Base-by-base conservation (phyloP, 2,797 vertebrate genomes). In the Urophycis tenuis region DNA sequence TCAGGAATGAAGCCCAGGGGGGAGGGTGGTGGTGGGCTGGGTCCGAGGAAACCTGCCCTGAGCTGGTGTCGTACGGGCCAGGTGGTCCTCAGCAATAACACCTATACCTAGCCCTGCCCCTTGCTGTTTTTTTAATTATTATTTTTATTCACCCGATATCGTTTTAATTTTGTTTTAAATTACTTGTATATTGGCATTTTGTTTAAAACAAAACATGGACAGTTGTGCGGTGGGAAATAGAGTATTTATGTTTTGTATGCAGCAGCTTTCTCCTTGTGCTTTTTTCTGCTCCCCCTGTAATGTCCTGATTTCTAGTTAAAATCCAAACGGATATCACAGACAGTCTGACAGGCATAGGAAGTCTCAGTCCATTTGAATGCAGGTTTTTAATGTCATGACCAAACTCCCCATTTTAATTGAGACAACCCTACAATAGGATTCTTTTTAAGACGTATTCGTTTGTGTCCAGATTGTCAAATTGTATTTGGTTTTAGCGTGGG, bases 61-160 rank as follows among this genome's bases (percentile, higher is more conserved):
- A 78, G 81, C 84, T 84, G 84, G 83, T 79, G 82, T 79, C 79
- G 80, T 76, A 77, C 78, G 82, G 85, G 85, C 87, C 89, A 85
- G 87, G 87, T 88, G 88, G 81, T 86, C 80, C 86, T 81, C 86
- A 93, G 92, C 93, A 94, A 94, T 94, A 94, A 93, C 91, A 80
- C 79, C 82, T 33, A 32, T 17, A 75, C 29, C 75, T 71, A 70
- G 75, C 74, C 82, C 74, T n/a, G 85, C 72, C 74, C 74, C 78
- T 80, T 73, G 73, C 71, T 64, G 71, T 45, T 73, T 85, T 88
- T 81, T 87, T 73, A 39, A 75, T 80, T 76, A 33, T 81, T 76
- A 78, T 73, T 49, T 77, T 80, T 76, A 33, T 81, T 76, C 80
- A 25, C 77, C 33, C 31, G 72, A 64, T 77, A 64, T 82, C 75